Evolutionary conservation across 2,888 invertebrate species (phyloP).

Genomic region (Drosophila hamatofila): DNA sequence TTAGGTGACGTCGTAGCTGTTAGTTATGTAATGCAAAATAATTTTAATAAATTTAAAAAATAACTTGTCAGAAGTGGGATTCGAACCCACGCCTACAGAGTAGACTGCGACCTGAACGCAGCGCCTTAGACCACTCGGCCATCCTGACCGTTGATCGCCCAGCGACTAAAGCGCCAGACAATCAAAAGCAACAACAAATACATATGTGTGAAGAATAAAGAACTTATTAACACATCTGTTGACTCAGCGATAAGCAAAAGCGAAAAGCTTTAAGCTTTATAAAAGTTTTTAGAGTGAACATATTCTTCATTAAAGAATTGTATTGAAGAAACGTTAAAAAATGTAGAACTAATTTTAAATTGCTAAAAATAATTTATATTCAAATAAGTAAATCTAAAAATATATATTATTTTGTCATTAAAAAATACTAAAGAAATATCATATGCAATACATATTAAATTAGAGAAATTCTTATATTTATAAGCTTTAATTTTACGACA

Average conservation of each 20-base stretch:
- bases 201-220: background rate
- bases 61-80: constrained; percentile 62
- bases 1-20: constrained; percentile 1
- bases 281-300: constrained; percentile 2
- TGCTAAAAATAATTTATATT: background rate
- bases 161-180: constrained; percentile 9
- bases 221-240: background rate
- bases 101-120: constrained; percentile 68
- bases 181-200: constrained; percentile 8
- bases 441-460: background rate
- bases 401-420: too few relatives aligned
- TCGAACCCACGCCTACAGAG: constrained; percentile 68
- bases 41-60: constrained; percentile 20
- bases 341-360: background rate
- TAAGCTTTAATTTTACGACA: background rate
- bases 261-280: constrained; percentile 1
- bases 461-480: background rate
- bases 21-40: constrained; percentile 13
- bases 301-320: background rate
- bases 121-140: constrained; percentile 68
- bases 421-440: background rate
- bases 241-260: background rate
- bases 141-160: constrained; percentile 30
- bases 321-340: background rate
- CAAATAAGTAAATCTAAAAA: background rate